These are phyloP conservation scores for Bothrops jararaca DNA, from an alignment of 2,113 vertebrate species.

Conservation along the genomic window DNA sequence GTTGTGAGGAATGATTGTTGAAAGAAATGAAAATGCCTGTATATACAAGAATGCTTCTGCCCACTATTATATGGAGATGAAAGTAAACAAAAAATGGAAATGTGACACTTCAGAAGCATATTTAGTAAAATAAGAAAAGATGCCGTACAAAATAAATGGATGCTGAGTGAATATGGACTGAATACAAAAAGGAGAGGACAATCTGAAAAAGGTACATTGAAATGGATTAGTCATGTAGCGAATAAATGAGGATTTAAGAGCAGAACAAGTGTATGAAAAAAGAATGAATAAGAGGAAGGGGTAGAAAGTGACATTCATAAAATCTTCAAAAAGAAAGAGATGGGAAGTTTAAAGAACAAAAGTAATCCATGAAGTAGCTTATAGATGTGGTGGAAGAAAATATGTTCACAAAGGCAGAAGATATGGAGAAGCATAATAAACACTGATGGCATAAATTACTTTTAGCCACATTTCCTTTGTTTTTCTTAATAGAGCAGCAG, in stretches of 20 bases:
- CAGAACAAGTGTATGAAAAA: not conserved
- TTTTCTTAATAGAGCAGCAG: not conserved
- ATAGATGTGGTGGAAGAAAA: not conserved
- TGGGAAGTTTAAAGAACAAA: not conserved
- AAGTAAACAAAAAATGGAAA: not conserved
- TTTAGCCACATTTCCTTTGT: not conserved
- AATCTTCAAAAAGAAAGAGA: not conserved
- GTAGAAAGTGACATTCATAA: not conserved
- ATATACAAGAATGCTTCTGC: not conserved
- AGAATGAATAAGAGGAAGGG: not conserved
- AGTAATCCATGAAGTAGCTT: not conserved
- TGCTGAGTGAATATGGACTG: not conserved
- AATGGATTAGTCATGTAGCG: not conserved
- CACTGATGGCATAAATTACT: not conserved
- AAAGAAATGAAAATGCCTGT: not conserved
- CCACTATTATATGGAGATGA: not conserved
- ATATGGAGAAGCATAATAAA: not conserved
- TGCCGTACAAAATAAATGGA: not conserved
- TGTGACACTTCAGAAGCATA: not conserved
- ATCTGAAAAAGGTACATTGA: not conserved
- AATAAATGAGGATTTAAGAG: not conserved
- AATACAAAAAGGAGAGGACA: not conserved
- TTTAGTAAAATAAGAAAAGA: not conserved
- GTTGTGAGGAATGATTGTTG: not conserved
- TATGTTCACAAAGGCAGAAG: not conserved